Conservation (phyloP, 2,797 vertebrate species). For the Synaphobranchus kaupii region DNA sequence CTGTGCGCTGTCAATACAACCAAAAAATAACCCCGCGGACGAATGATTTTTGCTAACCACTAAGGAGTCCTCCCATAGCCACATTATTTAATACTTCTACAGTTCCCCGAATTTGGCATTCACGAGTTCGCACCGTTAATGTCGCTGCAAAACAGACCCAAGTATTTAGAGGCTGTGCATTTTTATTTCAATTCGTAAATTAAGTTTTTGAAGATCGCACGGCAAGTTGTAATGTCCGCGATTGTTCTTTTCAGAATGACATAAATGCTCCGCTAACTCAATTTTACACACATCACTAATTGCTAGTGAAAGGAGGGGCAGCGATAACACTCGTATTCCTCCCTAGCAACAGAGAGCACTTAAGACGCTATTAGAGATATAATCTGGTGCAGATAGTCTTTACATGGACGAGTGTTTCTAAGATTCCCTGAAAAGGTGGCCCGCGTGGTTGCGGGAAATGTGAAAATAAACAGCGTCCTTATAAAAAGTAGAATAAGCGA, state of each 20-base stretch:
- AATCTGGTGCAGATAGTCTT: background rate
- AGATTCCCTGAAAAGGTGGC: background rate
- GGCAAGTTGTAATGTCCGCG: constrained; percentile 44
- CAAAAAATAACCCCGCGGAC: background rate
- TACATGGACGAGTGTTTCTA: background rate
- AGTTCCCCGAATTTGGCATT: background rate
- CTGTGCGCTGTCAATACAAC: background rate
- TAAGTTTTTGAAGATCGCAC: constrained; percentile 61
- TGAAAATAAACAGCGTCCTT: background rate
- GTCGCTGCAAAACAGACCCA: background rate
- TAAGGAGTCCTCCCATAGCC: background rate
- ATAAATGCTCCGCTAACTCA: constrained; percentile 71
- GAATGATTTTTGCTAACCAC: background rate
- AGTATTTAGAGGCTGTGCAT: constrained; percentile 22
- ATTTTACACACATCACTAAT: constrained; percentile 74
- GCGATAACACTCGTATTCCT: constrained; percentile 72
- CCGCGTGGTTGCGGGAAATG: background rate
- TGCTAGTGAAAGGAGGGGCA: constrained; percentile 68
- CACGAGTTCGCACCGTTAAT: background rate
- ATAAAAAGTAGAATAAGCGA: no score
- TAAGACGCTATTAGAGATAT: constrained; percentile 6
- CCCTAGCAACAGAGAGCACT: constrained; percentile 65
- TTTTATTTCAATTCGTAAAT: constrained; percentile 65
- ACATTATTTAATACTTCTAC: background rate
- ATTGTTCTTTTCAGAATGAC: constrained; percentile 72